These are phyloP conservation scores for Drosophila atripex DNA, from an alignment of 2,888 invertebrate genomes.

Conservation along the genomic window DNA sequence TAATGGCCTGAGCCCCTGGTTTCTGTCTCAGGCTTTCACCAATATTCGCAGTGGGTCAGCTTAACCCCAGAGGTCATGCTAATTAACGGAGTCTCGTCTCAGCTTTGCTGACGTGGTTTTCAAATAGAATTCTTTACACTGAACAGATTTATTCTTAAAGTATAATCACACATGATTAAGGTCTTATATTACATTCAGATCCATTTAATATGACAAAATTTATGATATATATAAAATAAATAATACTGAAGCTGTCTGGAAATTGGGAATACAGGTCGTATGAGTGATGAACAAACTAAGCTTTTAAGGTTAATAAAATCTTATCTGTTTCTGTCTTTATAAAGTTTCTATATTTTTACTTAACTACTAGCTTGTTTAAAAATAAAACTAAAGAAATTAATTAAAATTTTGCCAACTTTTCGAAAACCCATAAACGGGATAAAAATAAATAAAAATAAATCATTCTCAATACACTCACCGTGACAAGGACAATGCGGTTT, in stretches of 20 bases:
- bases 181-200: no score
- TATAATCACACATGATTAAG: no score
- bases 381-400: neutral
- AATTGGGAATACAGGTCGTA: no score
- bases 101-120: conserved; percentile 1
- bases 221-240: no score
- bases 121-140: conserved; percentile 1
- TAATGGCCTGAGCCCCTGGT: conserved; percentile 1
- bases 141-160: neutral
- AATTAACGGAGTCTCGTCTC: conserved; percentile 3
- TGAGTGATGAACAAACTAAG: no score
- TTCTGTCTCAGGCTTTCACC: conserved; percentile 20
- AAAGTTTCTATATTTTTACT: no score
- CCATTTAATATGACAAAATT: no score
- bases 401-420: neutral
- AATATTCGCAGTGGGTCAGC: conserved; percentile 8
- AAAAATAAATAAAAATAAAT: neutral
- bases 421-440: neutral
- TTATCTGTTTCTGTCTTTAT: no score
- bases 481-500: conserved; percentile 90
- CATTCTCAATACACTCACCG: conserved; percentile 86
- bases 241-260: no score
- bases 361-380: neutral
- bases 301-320: no score
- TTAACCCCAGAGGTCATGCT: conserved; percentile 9